Evolutionary conservation across 2,113 vertebrate genomes (phyloP).

Genomic region (Ginglymostoma cirratum): DNA sequence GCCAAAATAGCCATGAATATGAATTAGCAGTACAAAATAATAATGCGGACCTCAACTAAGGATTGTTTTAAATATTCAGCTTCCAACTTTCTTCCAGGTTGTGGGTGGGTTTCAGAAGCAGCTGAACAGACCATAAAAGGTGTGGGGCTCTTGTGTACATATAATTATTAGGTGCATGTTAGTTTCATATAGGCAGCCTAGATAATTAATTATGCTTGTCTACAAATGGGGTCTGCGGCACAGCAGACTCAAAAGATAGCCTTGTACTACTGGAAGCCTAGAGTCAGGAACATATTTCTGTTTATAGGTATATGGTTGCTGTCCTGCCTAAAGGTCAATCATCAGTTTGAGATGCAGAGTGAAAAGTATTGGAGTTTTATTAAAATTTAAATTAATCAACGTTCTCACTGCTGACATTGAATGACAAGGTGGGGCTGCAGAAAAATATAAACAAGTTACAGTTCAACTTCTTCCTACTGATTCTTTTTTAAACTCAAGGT

Average conservation of each 20-base stretch:
- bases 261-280: not conserved
- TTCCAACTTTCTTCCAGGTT: not conserved
- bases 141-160: not conserved
- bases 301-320: not conserved
- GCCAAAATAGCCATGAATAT: too few relatives aligned
- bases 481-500: not conserved
- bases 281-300: not conserved
- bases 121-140: not conserved
- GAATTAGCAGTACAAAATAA: too few relatives aligned
- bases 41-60: not conserved
- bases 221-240: not conserved
- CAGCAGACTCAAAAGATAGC: not conserved
- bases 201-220: not conserved
- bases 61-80: not conserved
- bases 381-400: not conserved
- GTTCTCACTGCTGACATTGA: not conserved
- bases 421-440: not conserved
- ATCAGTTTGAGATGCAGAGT: not conserved
- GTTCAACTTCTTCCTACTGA: not conserved
- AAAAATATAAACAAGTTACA: not conserved
- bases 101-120: not conserved
- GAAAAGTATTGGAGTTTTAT: not conserved
- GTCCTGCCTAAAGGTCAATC: not conserved
- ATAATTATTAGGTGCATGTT: not conserved
- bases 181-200: not conserved